Evolutionary conservation across 2,113 vertebrate species (phyloP).

Genomic region (Regulus satrapa): DNA sequence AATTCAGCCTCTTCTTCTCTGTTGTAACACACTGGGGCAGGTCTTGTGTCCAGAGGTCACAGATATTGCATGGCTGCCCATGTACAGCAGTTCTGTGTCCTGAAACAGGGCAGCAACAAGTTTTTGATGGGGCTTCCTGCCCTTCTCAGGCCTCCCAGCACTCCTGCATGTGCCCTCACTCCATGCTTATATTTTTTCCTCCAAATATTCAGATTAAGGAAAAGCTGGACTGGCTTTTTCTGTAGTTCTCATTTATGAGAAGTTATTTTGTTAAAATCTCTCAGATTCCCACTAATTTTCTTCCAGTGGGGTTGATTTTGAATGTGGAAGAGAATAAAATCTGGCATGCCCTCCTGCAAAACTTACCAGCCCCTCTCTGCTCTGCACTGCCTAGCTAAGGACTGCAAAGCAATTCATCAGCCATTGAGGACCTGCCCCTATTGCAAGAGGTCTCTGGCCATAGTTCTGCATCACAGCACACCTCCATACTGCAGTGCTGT

Average conservation of each 20-base stretch:
- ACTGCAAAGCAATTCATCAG: background rate
- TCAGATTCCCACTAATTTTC: background rate
- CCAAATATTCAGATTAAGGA: background rate
- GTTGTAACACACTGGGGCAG: background rate
- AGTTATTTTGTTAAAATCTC: background rate
- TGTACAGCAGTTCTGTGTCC: background rate
- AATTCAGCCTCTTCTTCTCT: background rate
- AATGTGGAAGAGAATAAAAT: background rate
- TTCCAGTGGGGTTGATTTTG: background rate
- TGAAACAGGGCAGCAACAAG: background rate
- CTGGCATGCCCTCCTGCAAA: background rate
- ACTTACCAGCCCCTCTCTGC: background rate
- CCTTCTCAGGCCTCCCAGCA: background rate
- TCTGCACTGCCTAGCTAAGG: background rate
- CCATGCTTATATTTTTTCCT: background rate
- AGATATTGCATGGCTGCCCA: background rate
- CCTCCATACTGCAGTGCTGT: background rate
- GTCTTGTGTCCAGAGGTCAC: background rate
- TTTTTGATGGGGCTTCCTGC: background rate
- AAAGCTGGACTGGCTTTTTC: background rate
- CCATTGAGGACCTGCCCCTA: background rate
- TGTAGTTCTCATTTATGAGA: background rate
- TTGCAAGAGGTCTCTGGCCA: background rate
- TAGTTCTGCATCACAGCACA: background rate
- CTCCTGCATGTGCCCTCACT: background rate